Evolutionary conservation across 1,140 invertebrate species (phyloP).

Genomic region (Mactra quadrangularis): DNA sequence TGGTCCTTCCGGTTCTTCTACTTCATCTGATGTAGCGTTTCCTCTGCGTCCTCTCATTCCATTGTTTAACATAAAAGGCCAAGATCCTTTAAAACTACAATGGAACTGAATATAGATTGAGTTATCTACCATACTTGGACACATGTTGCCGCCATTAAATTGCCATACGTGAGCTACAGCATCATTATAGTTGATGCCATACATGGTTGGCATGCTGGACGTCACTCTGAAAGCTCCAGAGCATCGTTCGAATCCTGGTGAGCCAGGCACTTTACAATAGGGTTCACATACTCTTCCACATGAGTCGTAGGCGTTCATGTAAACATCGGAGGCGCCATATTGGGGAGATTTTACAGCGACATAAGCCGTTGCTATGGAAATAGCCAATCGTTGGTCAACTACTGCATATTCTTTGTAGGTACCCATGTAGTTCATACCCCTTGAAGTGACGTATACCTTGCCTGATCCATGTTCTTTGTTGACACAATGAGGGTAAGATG

Average conservation of each 20-base stretch:
- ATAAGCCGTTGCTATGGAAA: slow-evolving; percentile 75
- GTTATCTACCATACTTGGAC: slow-evolving; percentile 65
- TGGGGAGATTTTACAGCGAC: slow-evolving; percentile 72
- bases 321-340: slow-evolving; percentile 59
- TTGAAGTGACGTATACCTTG: slow-evolving; percentile 72
- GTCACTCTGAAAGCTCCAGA: slow-evolving; percentile 71
- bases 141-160: slow-evolving; percentile 62
- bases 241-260: slow-evolving; percentile 67
- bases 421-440: slow-evolving; percentile 78
- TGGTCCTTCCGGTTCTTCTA: slow-evolving; percentile 32
- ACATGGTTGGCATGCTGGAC: slow-evolving; percentile 62
- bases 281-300: slow-evolving; percentile 77
- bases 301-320: slow-evolving; percentile 74
- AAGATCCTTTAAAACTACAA: slow-evolving; percentile 59
- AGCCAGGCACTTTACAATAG: slow-evolving; percentile 68
- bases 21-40: not conserved
- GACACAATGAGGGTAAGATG: slow-evolving; percentile 34
- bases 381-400: slow-evolving; percentile 75
- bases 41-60: not conserved
- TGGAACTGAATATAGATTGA: slow-evolving; percentile 70
- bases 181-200: slow-evolving; percentile 70
- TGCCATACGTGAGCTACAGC: slow-evolving; percentile 75
- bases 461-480: slow-evolving; percentile 65
- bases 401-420: slow-evolving; percentile 77
- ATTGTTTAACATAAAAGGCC: too few relatives aligned